A percentile compares a stretch with the other conserved stretches of the same genome.
phyloP scores from a whole-genome alignment of 1,140 invertebrate genomes.

The Marisa cornuarietis region DNA sequence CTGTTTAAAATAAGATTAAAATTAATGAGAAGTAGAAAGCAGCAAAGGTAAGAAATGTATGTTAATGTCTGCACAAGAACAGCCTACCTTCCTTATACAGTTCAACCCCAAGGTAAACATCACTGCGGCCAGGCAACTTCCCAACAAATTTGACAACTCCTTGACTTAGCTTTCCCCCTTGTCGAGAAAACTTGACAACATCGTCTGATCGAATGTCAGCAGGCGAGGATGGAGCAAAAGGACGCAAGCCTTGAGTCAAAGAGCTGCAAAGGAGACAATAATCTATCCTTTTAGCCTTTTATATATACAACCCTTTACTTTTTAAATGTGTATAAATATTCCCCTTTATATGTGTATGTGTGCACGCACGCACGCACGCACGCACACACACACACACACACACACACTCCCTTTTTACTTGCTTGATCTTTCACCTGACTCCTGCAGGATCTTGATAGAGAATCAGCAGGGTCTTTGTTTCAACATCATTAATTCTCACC shows the following conservation, averaged over 20 bases:
- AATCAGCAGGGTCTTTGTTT: too few species aligned
- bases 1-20: too few species aligned
- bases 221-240: conserved; percentile 62
- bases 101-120: conserved; percentile 64
- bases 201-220: conserved; percentile 60
- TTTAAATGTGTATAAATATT: background rate
- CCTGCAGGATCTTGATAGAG: too few species aligned
- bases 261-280: conserved; percentile 32
- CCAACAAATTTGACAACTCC: conserved; percentile 64
- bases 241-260: conserved; percentile 55
- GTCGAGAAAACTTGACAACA: conserved; percentile 64
- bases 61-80: too few species aligned
- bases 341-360: background rate
- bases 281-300: background rate
- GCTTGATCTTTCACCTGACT: too few species aligned
- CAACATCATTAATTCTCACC: too few species aligned
- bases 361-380: background rate
- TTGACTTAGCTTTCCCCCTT: conserved; percentile 63
- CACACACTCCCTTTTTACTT: too few species aligned
- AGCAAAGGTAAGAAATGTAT: too few species aligned
- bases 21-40: too few species aligned
- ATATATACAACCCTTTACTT: background rate
- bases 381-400: too few species aligned
- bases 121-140: conserved; percentile 61
- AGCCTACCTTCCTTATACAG: conserved; percentile 62